Evolutionary conservation across 2,797 vertebrate genomes (phyloP), one percentile per base, ranked within the genome.

Genomic region (Strix occidentalis): DNA sequence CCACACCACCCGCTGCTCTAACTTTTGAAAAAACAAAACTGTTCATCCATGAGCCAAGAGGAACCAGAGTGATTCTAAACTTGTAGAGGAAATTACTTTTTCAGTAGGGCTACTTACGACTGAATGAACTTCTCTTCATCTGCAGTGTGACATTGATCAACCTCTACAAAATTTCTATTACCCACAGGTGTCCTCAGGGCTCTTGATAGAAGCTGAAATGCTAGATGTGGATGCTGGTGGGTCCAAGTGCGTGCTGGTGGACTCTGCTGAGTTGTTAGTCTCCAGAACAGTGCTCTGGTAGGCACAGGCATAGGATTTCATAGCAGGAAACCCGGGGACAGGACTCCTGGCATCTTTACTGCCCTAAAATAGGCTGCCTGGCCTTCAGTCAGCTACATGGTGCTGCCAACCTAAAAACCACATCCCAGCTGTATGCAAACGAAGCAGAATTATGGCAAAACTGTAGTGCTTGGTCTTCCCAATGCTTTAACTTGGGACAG

Each of bases 1-100:
- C 90, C 84, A 37, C 92, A 87, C 93, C 95, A 91, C 96, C 96
- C 68, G 6, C 94, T 93, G 92, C 89, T 95, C 54, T 41, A 72
- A 58, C 88, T 94, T 85, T 71, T 91, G 86, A 72, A 85, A 83
- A 80, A 95, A 87, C 92, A 95, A 76, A 90, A 72, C 87, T 86
- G 60, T 54, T 94, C 91, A 64, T 83, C 90, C 72, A 13, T 58
- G 88, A 90, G 93, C 90, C 92, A 95, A 78, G 89, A 86, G 87
- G 93, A 96, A 53, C 79, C 87, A 60, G 88, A 84, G 63, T 29
- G 69, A 78, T 69, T 92, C 84, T 63, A 31, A 75, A 92, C 72
- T 63, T 6, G 15, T 48, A 61, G 87, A 92, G 69, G 90, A 96
- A 96, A 58, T 88, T 0, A 53, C 76, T 94, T 79, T 54, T 94